Base-by-base conservation (phyloP, 1,140 invertebrate species). In the Cardiocondyla obscurior region DNA sequence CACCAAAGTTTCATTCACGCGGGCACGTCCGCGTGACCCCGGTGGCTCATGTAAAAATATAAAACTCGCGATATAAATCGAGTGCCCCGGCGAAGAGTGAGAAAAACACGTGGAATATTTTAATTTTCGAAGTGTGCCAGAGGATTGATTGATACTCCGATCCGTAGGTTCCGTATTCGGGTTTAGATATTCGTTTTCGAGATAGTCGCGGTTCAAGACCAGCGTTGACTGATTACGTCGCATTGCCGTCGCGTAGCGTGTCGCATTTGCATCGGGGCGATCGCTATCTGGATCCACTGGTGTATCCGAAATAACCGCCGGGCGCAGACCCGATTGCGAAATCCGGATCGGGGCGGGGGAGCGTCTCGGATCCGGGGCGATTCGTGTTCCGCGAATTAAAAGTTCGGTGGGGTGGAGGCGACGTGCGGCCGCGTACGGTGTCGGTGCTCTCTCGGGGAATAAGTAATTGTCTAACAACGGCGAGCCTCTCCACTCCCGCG, bases 391-490 rank as follows among this genome's bases (percentile, higher is more conserved):
- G 46, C 25, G 25, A 69, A 67, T 79, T 67, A 36, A 85, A 81
- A 85, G 10, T 81, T 81, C 55, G 28, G 14, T 16, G 1, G 42
- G 19, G 12, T n/a, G n/a, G n/a, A n/a, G 39, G 14, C 46, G 42
- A 39, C 33, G 12, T 14, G 51, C 36, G 33, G 22, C 14, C n/a
- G n/a, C 51, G 25, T 53, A n/a, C 44, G 64, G 42, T 69, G 39
- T 64, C 72, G 22, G 51, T 39, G 49, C 28, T 36, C 46, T 39
- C 49, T 28, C n/a, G 81, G 60, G 73, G 77, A 67, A 58, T 46
- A 85, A 87, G 84, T 85, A 88, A 88, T 88, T 65, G 86, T 69
- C 42, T 39, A 72, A 76, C 85, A 82, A 84, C 67, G 70, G 82
- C 65, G 25, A 55, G 44, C 49, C 46, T 51, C 25, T 51, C 44